Evolutionary conservation across 1,140 invertebrate genomes (phyloP), one percentile per base, ranked within the genome.

Genomic region (Panonychus citri): DNA sequence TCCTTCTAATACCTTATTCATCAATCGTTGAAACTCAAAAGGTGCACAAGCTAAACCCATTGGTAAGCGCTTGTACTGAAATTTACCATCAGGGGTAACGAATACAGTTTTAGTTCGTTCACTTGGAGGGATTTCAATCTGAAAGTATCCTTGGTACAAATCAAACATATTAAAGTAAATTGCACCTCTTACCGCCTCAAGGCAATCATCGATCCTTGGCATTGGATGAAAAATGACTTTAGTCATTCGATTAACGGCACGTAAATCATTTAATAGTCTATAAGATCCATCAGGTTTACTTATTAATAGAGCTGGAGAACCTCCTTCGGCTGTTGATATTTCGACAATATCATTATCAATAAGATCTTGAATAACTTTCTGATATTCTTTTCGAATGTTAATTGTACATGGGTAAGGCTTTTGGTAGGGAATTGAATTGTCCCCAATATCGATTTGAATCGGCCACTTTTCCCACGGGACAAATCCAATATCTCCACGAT

Each of bases 221-320:
- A 77, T 57, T 61, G 76, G 75, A 62, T 70, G 77, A 39, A 59
- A 63, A 61, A 77, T 73, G 52, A 64, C 61, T 0, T 65, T 63
- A 0, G 67, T 74, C 0, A 57, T 62, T 53, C 15, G 10, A 60
- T 74, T 73, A 13, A 74, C 53, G 5, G 49, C 10, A 7, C 74
- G 60, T 59, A 69, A 76, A 60, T 77, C 74, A 0, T 75, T 60
- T 63, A 73, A 74, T 53, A 75, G 71, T n/a, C 73, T 51, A 0
- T 61, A 60, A 0, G 58, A 58, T 2, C 66, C 67, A 58, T 76
- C 70, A 28, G 73, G 71, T 57, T 78, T 79, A 58, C 64, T 62
- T 0, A 64, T 57, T 25, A 65, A 40, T 1, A 63, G 42, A 1
- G 62, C 58, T 19, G 64, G 63, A 12, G 17, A 15, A 30, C 28